These are phyloP conservation scores for Bryconaethiops microstoma DNA, from an alignment of 2,797 vertebrate genomes.

Conservation along the genomic window DNA sequence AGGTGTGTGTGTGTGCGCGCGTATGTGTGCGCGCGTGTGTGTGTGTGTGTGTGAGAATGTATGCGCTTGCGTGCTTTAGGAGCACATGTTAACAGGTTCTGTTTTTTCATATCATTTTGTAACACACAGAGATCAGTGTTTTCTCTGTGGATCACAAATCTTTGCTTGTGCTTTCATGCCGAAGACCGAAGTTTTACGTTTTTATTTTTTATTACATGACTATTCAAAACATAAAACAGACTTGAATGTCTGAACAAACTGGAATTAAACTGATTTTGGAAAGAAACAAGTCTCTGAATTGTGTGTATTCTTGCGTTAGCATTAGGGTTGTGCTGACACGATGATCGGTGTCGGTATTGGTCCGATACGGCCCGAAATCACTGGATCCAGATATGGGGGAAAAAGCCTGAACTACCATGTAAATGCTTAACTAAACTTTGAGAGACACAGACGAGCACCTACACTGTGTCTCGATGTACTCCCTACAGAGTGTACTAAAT, in stretches of 20 bases:
- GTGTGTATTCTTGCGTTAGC: conserved; percentile 3
- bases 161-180: conserved; percentile 71
- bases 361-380: too few relatives aligned
- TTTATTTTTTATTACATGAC: conserved; percentile 72
- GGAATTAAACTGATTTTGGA: conserved; percentile 74
- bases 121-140: conserved; percentile 62
- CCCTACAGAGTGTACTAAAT: too few relatives aligned
- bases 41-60: background rate
- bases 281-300: conserved; percentile 39
- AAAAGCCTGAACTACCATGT: too few relatives aligned
- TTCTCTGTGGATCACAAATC: conserved; percentile 43
- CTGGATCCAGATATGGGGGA: too few relatives aligned
- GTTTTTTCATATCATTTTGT: conserved; percentile 60
- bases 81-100: conserved; percentile 43
- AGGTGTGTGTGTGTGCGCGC: conserved; percentile 7
- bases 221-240: conserved; percentile 62
- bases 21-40: background rate
- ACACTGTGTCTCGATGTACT: too few relatives aligned
- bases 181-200: conserved; percentile 73
- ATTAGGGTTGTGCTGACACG: too few relatives aligned
- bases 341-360: too few relatives aligned
- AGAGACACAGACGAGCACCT: too few relatives aligned
- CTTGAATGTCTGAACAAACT: conserved; percentile 65
- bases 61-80: conserved; percentile 1
- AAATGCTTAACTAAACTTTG: too few relatives aligned